These are phyloP conservation scores for Plectropomus leopardus DNA, from an alignment of 2,113 vertebrate genomes.

Conservation along the genomic window DNA sequence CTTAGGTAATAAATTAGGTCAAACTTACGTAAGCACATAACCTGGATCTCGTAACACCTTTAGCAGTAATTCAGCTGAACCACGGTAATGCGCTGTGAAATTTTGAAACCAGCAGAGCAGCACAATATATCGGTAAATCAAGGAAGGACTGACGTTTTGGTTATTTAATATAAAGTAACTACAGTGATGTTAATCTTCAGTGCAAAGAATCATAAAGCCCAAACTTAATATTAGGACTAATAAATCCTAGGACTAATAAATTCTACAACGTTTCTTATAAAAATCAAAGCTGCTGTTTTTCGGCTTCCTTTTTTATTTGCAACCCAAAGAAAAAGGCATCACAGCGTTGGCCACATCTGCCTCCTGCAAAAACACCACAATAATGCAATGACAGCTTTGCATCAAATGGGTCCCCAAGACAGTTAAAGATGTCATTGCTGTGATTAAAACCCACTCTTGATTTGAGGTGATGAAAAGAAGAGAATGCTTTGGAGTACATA, in stretches of 20 bases:
- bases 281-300: not conserved
- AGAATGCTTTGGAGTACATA: not conserved
- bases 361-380: constrained; percentile 1
- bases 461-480: constrained; percentile 13
- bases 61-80: constrained; percentile 9
- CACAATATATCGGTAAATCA: not conserved
- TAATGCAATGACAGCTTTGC: not conserved
- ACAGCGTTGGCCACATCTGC: constrained; percentile 3
- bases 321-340: not conserved
- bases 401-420: constrained; percentile 4
- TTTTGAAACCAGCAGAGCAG: constrained; percentile 4
- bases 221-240: not conserved
- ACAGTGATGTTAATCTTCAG: not conserved
- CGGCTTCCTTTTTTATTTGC: not conserved
- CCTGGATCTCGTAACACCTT: constrained; percentile 15
- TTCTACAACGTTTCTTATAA: not conserved
- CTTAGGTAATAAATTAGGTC: constrained; percentile 46
- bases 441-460: constrained; percentile 3
- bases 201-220: not conserved
- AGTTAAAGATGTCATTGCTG: constrained; percentile 15
- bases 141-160: not conserved
- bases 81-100: constrained; percentile 1
- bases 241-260: too few species aligned
- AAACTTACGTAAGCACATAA: constrained; percentile 22
- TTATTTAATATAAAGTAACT: not conserved